phyloP scores from a whole-genome alignment of 1,140 invertebrate species.

The Euschistus heros region DNA sequence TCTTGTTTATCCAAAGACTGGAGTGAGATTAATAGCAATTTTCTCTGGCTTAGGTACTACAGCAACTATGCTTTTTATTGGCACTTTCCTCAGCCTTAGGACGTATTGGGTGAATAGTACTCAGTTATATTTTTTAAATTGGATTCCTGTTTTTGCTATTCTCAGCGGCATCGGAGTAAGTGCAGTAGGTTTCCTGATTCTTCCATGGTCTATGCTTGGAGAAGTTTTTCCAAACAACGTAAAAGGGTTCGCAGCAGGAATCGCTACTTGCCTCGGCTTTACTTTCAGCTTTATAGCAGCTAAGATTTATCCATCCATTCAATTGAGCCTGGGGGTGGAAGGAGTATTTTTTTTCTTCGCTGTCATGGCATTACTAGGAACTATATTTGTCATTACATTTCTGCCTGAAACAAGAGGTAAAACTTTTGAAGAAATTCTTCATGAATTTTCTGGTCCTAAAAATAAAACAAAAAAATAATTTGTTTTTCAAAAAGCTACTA shows the following conservation, averaged over 20 bases:
- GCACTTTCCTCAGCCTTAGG: constrained; percentile 35
- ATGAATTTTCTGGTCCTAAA: constrained; percentile 23
- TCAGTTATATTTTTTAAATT: constrained; percentile 32
- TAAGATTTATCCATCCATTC: constrained; percentile 55
- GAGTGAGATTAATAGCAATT: constrained; percentile 40
- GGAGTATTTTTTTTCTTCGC: constrained; percentile 63
- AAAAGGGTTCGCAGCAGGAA: constrained; percentile 47
- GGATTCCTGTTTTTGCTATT: constrained; percentile 39
- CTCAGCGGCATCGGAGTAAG: constrained; percentile 43
- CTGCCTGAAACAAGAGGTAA: constrained; percentile 75
- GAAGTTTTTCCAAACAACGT: constrained; percentile 38
- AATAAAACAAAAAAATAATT: too few relatives aligned
- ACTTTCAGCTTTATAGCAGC: constrained; percentile 60
- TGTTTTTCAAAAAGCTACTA: too few relatives aligned
- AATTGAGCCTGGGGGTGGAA: constrained; percentile 43
- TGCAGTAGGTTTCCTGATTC: constrained; percentile 42
- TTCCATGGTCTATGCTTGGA: constrained; percentile 53
- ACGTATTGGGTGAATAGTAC: neutral
- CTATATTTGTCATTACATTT: constrained; percentile 52
- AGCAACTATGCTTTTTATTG: constrained; percentile 41
- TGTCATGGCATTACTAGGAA: constrained; percentile 49
- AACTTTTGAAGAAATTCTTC: constrained; percentile 54
- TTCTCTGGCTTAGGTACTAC: constrained; percentile 45
- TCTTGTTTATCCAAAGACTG: constrained; percentile 43
- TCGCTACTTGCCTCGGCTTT: constrained; percentile 54